Evolutionary conservation across 2,113 vertebrate genomes (phyloP), one percentile per base, ranked within the genome.

Genomic region (Callospermophilus lateralis): DNA sequence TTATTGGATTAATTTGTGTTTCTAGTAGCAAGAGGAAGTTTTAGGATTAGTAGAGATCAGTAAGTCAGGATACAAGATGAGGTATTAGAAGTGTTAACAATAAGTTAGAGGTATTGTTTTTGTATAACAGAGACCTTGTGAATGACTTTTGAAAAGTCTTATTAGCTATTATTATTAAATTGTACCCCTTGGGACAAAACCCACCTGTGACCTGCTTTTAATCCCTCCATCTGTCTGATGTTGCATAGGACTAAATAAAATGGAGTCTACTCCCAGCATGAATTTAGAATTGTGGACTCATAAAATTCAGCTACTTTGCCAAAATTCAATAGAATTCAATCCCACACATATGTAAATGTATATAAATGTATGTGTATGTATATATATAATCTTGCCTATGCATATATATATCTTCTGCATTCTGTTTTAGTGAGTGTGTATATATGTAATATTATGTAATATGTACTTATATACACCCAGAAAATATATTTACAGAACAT

Each of bases 201-300:
- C 24, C 16, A 53, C 20, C 63, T 15, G 0, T 70, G 1, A 1
- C 11, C 70, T 76, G 4, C 19, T 77, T 95, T 96, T 85, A 76
- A 68, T 48, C 20, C 26, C 19, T 83, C 26, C 32, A 58, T 45
- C 22, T 95, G 20, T 55, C 28, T 37, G 37, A 79, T 70, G 13
- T 94, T 86, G 32, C 4, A 30, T 39, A 48, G 9, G 8, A 55
- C 8, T 30, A 73, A n/a, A 85, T 39, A 67, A 5, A 79, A 15
- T 83, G 5, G 16, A 19, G 8, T 87, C 1, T 65, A 78, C 3
- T 89, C n/a, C 6, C 39, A 87, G 28, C 10, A 45, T 53, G 30
- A 91, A 42, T 79, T 95, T 93, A 58, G n/a, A 97, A 81, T 90
- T 10, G 32, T n/a, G 80, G 16, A 72, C 17, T 72, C 37, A 93